A percentile compares a stretch with the other conserved stretches of the same genome.
These are phyloP conservation scores for Iphiclides podalirius DNA, from an alignment of 2,888 invertebrate species.

Conservation along the genomic window DNA sequence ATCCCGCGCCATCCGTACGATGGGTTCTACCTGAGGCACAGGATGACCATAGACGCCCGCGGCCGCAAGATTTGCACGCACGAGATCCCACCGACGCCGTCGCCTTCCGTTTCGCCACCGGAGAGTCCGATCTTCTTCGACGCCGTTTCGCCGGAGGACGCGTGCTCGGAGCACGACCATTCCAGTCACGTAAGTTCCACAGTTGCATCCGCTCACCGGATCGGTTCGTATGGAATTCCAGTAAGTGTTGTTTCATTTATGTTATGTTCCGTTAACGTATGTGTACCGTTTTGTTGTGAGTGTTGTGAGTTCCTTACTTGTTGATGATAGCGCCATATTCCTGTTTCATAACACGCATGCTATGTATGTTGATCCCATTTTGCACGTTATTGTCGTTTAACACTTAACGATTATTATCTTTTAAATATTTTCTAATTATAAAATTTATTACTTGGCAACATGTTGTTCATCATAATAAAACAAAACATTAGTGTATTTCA, in stretches of 20 bases:
- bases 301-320: conserved; percentile 11
- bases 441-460: no score
- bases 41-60: conserved; percentile 55
- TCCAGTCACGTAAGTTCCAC: conserved; percentile 58
- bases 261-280: not conserved
- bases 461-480: no score
- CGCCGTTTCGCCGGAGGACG: conserved; percentile 32
- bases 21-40: conserved; percentile 69
- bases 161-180: conserved; percentile 34
- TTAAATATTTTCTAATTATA: no score
- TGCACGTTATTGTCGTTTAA: conserved; percentile 38
- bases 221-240: conserved; percentile 23
- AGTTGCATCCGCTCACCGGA: conserved; percentile 21
- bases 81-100: conserved; percentile 58
- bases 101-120: conserved; percentile 36
- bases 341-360: no score
- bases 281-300: conserved; percentile 3
- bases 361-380: conserved; percentile 16
- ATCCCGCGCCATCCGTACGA: conserved; percentile 74
- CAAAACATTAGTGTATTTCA: no score
- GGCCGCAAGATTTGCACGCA: conserved; percentile 69
- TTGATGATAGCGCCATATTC: conserved; percentile 30
- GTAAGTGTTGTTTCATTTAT: not conserved
- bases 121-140: conserved; percentile 46
- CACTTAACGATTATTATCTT: not conserved